phyloP scores from a whole-genome alignment of 1,140 invertebrate species.

The Batillaria attramentaria region DNA sequence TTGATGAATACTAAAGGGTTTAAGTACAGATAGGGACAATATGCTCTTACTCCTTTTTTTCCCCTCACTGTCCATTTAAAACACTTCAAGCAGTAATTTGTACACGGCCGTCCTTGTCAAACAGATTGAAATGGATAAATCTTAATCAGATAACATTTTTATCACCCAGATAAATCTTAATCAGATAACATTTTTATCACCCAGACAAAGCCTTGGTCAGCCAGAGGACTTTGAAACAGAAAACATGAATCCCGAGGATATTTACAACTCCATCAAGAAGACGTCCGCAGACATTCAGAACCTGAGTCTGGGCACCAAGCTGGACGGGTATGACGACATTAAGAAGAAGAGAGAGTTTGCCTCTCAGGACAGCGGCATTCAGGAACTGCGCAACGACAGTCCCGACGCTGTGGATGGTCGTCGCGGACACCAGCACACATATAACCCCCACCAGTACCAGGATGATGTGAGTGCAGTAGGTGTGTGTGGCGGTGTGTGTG shows the following conservation, averaged over 20 bases:
- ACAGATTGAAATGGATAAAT: too few relatives aligned
- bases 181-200: too few relatives aligned
- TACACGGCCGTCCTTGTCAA: too few relatives aligned
- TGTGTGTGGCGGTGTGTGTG: background rate
- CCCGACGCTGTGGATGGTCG: slow-evolving; percentile 60
- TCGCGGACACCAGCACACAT: slow-evolving; percentile 43
- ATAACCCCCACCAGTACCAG: slow-evolving; percentile 65
- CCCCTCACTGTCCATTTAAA: background rate
- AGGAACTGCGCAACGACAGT: slow-evolving; percentile 78
- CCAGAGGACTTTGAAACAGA: slow-evolving; percentile 76
- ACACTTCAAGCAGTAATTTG: too few relatives aligned
- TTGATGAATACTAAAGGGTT: background rate
- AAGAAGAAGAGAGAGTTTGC: slow-evolving; percentile 82
- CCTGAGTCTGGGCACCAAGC: slow-evolving; percentile 81
- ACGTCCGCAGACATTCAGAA: slow-evolving; percentile 95
- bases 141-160: too few relatives aligned
- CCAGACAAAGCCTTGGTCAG: slow-evolving; percentile 46
- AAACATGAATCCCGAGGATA: slow-evolving; percentile 87
- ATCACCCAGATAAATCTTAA: too few relatives aligned
- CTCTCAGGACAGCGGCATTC: slow-evolving; percentile 89
- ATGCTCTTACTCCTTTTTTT: background rate
- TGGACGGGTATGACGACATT: slow-evolving; percentile 67
- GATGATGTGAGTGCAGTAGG: slow-evolving; percentile 46
- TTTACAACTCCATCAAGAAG: slow-evolving; percentile 85
- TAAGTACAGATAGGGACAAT: background rate